These are phyloP conservation scores for Cyprinodon brontotheroides DNA, from an alignment of 2,113 vertebrate species.

Conservation along the genomic window DNA sequence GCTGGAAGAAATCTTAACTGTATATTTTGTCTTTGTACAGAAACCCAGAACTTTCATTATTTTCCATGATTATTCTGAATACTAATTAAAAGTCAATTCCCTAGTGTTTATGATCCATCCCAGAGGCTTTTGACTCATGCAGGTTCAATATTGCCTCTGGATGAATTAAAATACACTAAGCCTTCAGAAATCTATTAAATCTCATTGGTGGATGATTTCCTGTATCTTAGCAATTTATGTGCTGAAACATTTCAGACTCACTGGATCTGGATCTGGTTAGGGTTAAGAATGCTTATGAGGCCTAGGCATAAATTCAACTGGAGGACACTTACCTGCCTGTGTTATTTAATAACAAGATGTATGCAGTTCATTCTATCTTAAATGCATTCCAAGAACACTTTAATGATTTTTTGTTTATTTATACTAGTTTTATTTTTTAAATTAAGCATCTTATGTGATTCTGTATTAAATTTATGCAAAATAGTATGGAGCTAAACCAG, in stretches of 20 bases:
- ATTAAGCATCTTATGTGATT: background rate
- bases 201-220: background rate
- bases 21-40: background rate
- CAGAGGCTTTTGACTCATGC: background rate
- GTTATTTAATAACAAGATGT: too few relatives aligned
- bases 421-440: background rate
- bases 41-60: background rate
- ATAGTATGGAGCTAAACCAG: too few relatives aligned
- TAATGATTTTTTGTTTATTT: background rate
- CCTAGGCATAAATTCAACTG: background rate
- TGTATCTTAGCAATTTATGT: background rate
- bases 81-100: background rate
- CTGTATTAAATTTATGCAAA: background rate
- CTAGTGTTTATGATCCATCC: background rate
- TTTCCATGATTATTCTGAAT: background rate
- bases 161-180: background rate
- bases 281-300: background rate
- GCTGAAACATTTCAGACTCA: background rate
- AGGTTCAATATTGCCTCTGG: background rate
- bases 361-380: background rate
- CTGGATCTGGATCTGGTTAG: background rate
- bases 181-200: background rate
- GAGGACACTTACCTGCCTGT: background rate
- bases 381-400: background rate
- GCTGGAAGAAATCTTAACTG: background rate